A percentile compares a stretch with the other conserved stretches of the same genome.
Evolutionary conservation across 2,888 invertebrate species (phyloP).

Genomic region (Masnerella sp.): DNA sequence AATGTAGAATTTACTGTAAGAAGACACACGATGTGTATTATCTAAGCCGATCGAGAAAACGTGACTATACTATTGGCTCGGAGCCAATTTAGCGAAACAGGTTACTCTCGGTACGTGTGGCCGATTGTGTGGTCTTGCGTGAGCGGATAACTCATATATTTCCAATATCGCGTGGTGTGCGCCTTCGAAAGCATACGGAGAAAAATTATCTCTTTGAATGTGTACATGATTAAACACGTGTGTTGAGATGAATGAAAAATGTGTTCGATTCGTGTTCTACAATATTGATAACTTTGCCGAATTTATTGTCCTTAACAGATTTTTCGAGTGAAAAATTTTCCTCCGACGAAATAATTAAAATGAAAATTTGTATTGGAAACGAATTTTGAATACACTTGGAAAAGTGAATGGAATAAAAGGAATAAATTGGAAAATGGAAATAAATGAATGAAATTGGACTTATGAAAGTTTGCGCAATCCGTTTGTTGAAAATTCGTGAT

Average conservation of each 20-base stretch:
- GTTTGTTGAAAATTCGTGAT: no score
- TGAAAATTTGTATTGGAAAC: no score
- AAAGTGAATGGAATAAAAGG: no score
- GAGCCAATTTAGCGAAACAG: constrained; percentile 55
- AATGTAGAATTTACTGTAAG: constrained; percentile 21
- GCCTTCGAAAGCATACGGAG: constrained; percentile 9
- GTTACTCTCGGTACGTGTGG: constrained; percentile 48
- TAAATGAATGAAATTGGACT: no score
- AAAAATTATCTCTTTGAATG: constrained; percentile 37
- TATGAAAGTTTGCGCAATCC: no score
- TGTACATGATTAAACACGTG: constrained; percentile 19
- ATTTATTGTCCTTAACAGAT: no score
- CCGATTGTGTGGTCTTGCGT: constrained; percentile 49
- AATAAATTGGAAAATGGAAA: neutral
- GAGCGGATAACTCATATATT: constrained; percentile 32
- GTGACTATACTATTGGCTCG: constrained; percentile 51
- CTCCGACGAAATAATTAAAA: no score
- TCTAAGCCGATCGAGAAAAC: constrained; percentile 53
- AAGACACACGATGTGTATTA: constrained; percentile 37
- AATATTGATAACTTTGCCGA: no score
- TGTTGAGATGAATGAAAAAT: neutral
- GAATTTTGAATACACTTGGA: no score
- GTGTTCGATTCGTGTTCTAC: neutral
- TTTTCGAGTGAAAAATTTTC: no score
- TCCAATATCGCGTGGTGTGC: constrained; percentile 32